Percentiles rank a stretch among this genome's conserved stretches.
These are phyloP conservation scores for Oceanodroma tethys DNA, from an alignment of 2,113 vertebrate genomes.

Conservation along the genomic window DNA sequence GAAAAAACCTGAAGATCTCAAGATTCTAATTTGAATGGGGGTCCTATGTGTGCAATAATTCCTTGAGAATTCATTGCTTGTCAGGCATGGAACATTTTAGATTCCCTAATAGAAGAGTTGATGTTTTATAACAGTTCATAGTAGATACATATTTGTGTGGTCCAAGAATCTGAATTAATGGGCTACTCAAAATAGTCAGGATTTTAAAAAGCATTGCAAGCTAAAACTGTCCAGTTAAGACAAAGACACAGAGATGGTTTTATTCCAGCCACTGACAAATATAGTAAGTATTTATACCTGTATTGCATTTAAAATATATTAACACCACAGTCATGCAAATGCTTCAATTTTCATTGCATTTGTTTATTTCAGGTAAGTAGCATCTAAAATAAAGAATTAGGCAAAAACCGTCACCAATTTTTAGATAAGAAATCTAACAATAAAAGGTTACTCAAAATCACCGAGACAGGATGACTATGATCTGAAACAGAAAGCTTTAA, in stretches of 20 bases:
- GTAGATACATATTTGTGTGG: background rate
- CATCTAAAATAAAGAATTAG: background rate
- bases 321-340: background rate
- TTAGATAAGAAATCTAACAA: background rate
- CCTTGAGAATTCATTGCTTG: background rate
- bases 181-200: background rate
- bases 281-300: background rate
- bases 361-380: background rate
- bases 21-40: background rate
- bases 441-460: background rate
- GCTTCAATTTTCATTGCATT: background rate
- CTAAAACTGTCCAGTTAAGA: background rate
- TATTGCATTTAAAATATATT: background rate
- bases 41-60: background rate
- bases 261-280: background rate
- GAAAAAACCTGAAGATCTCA: background rate
- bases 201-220: background rate
- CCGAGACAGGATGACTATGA: background rate
- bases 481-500: background rate
- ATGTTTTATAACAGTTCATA: background rate
- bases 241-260: background rate
- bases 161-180: background rate
- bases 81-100: background rate
- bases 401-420: background rate
- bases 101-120: background rate